Evolutionary conservation across 2,888 invertebrate species (phyloP), one percentile per base, ranked within the genome.

Genomic region (Biston betularia): DNA sequence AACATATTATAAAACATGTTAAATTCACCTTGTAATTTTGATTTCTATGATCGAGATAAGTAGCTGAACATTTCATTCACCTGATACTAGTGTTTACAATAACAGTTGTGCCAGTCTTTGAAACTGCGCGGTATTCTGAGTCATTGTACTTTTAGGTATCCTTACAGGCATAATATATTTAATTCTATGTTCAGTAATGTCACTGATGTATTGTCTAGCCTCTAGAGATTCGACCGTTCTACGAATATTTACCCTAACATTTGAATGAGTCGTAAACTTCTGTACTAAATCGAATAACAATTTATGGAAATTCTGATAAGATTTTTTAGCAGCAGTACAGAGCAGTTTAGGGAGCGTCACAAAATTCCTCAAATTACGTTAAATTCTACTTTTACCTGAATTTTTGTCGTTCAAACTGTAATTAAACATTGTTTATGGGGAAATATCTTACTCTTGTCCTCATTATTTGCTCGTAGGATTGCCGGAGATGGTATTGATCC

Each of bases 381-480:
- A 24, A 33, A 40, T 24, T 42, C 3, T 33, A 42, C 54, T 11
- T 8, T 12, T 42, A 8, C 12, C 12, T 42, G 12, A 24, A 42
- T n/a, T 6, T 33, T 14, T 12, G 15, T 2, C 3, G 15, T 0
- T 14, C 6, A 33, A 24, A 0, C 12, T 54, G 54, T 44, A 33
- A 24, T 42, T 12, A 33, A 24, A 24, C 4, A 38, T 0, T 52
- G 9, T 56, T 24, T 52, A 24, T 38, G 15, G n/a, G 11, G 11
- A 57, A 42, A 68, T 59, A 49, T 80, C 85, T 85, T 76, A 88
- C 88, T 79, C 84, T 87, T 62, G 77, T 66, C 15, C 79, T 79
- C 74, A 82, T 83, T 74, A 88, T 75, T 73, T 87, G 79, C 69
- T 88, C 87, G 68, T 88, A 88, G 63, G 77, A 82, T 52, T 75